Evolutionary conservation across 2,888 invertebrate genomes (phyloP).

Genomic region (Chymomyza amoena): DNA sequence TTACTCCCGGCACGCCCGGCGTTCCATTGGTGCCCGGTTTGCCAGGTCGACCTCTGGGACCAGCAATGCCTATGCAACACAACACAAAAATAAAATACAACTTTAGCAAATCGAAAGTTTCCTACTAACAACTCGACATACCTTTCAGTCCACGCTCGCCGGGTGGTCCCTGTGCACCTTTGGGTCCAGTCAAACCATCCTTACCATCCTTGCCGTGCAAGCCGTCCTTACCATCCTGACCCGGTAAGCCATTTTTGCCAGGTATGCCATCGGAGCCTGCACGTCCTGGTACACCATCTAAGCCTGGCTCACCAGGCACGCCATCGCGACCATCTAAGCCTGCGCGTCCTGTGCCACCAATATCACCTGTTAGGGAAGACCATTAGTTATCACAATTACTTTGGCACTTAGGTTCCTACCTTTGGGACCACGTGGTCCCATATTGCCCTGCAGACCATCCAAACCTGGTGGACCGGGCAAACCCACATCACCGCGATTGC

Average conservation of each 20-base stretch:
- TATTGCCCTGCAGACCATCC: slow-evolving; percentile 76
- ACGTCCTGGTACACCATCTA: slow-evolving; percentile 89
- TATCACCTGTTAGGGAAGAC: neutral
- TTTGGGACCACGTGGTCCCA: slow-evolving; percentile 77
- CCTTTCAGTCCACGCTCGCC: slow-evolving; percentile 87
- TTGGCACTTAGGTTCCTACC: slow-evolving; percentile 39
- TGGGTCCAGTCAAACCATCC: slow-evolving; percentile 81
- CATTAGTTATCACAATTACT: neutral
- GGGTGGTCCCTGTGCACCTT: slow-evolving; percentile 83
- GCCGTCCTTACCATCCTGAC: slow-evolving; percentile 80
- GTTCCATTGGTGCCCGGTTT: slow-evolving; percentile 86
- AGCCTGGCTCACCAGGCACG: slow-evolving; percentile 93
- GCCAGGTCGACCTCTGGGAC: slow-evolving; percentile 86
- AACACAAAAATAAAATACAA: neutral
- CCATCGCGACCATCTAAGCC: slow-evolving; percentile 93
- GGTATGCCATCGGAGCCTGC: slow-evolving; percentile 91
- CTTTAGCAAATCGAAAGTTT: too few species aligned
- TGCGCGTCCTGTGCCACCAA: slow-evolving; percentile 80
- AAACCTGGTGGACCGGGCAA: slow-evolving; percentile 83
- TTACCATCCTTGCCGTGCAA: slow-evolving; percentile 86
- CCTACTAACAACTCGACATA: slow-evolving; percentile 63
- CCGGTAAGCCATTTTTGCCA: slow-evolving; percentile 86
- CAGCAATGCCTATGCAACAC: slow-evolving; percentile 78
- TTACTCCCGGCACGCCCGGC: slow-evolving; percentile 89
- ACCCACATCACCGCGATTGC: slow-evolving; percentile 85